Base-by-base conservation (phyloP, 2,113 vertebrate genomes). In the Spheniscus mendiculus region DNA sequence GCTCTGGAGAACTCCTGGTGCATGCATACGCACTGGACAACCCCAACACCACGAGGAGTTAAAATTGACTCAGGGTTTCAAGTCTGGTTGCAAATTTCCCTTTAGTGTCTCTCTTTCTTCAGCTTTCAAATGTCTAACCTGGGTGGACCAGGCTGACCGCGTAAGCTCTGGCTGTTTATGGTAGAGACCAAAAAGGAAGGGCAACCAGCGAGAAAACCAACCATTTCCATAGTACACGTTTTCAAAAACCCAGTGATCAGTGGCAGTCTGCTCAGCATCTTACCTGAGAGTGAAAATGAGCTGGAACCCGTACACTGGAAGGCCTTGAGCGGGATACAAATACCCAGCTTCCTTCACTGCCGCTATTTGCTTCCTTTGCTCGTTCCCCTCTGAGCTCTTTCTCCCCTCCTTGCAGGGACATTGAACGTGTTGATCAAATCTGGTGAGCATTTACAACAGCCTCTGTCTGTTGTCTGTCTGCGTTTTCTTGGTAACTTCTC, bases 341-440 rank as follows among this genome's bases (percentile, higher is more conserved):
- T 27, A 40, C 3, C 29, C 56, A 47, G 23, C 83, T 66, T 44
- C 58, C 59, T 45, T 67, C 72, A 7, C 30, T 66, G 56, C 82
- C 72, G 3, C 4, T 5, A 2, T 89, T 73, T 29, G 47, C 78
- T 84, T 15, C 96, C 83, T 92, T 83, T 92, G 92, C 96, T 94
- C 79, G 83, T 97, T 91, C 96, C 95, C 97, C 97, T 98, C 98
- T 98, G 97, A 98, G 98, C 98, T 99, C 97, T 99, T 97, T 98
- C 98, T 99, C 98, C 98, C 98, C 98, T 99, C 98, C 98, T 99
- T 99, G 99, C 99, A 99, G 99, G 99, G 98, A 98, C 98, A 97
- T 97, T 98, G 99, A 99, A 97, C 97, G 98, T 98, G 98, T 99
- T 98, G 99, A 98, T 98, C 99, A 99, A 98, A 98, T 98, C 98